A percentile compares a stretch with the other conserved stretches of the same genome.
Evolutionary conservation across 2,888 invertebrate species (phyloP).

Genomic region (Hypsopygia costalis): DNA sequence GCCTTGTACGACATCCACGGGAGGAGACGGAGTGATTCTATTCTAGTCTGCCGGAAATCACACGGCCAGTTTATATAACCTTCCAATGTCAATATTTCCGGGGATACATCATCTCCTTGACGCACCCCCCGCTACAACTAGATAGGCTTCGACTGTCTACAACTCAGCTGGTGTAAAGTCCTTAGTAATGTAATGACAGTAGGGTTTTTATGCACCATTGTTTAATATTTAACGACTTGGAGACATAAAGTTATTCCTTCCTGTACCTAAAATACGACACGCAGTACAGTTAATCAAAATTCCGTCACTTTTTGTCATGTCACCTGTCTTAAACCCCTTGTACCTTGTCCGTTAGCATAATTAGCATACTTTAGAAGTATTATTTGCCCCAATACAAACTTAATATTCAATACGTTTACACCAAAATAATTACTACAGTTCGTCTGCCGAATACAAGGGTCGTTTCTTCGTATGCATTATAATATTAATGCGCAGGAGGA

Average conservation of each 20-base stretch:
- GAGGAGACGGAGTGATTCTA: no score
- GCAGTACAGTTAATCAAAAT: conserved; percentile 38
- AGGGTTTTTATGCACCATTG: background rate
- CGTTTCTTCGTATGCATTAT: conserved; percentile 66
- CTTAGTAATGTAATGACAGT: no score
- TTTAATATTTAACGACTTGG: conserved; percentile 6
- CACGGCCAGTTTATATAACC: no score
- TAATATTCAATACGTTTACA: conserved; percentile 76
- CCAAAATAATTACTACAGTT: conserved; percentile 70
- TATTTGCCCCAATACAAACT: conserved; percentile 54
- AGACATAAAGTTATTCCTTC: conserved; percentile 3
- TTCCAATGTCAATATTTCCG: no score
- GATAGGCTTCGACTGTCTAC: no score
- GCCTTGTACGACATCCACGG: no score
- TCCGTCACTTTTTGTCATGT: conserved; percentile 51
- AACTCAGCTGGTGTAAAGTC: no score
- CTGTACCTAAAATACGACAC: conserved; percentile 2
- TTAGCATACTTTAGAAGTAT: conserved; percentile 66
- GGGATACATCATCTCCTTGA: no score
- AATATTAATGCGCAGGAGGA: conserved; percentile 57
- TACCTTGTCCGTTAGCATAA: conserved; percentile 39
- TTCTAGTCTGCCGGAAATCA: no score
- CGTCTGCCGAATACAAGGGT: conserved; percentile 65
- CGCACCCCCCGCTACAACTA: no score
- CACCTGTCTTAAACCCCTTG: conserved; percentile 55